These are phyloP conservation scores for Elegia similella DNA, from an alignment of 2,888 invertebrate species.

Conservation along the genomic window DNA sequence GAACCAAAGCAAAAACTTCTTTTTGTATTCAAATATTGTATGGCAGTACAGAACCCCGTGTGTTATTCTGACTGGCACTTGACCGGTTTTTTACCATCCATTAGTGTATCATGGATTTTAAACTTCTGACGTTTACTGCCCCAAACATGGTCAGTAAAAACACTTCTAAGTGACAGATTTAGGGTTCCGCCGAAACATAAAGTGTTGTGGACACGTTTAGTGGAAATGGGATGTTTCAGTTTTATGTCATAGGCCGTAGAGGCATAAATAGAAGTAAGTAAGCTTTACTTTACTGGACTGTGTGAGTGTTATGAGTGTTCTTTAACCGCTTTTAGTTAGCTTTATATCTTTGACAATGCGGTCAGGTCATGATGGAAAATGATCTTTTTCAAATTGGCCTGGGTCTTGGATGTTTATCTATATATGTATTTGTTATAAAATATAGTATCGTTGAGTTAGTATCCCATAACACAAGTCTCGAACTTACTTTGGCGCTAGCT, in stretches of 20 bases:
- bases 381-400: no score
- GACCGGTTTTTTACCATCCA: conserved; percentile 8
- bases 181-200: conserved; percentile 62
- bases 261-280: neutral
- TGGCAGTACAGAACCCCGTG: no score
- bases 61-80: no score
- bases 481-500: no score
- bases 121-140: conserved; percentile 15
- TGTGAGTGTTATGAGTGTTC: neutral
- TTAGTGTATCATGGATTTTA: neutral
- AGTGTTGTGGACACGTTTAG: conserved; percentile 68
- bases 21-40: no score
- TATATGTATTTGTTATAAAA: no score
- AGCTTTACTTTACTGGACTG: neutral
- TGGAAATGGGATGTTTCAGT: conserved; percentile 47
- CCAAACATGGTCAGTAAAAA: conserved; percentile 55
- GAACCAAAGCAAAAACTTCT: no score
- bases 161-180: conserved; percentile 62
- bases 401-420: no score
- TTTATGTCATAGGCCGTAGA: neutral
- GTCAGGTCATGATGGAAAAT: no score
- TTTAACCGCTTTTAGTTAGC: neutral
- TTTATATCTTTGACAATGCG: no score
- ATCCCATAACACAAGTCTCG: no score
- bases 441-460: no score